Evolutionary conservation across 2,888 invertebrate genomes (phyloP), one percentile per base, ranked within the genome.

Genomic region (Cepaea hortensis): DNA sequence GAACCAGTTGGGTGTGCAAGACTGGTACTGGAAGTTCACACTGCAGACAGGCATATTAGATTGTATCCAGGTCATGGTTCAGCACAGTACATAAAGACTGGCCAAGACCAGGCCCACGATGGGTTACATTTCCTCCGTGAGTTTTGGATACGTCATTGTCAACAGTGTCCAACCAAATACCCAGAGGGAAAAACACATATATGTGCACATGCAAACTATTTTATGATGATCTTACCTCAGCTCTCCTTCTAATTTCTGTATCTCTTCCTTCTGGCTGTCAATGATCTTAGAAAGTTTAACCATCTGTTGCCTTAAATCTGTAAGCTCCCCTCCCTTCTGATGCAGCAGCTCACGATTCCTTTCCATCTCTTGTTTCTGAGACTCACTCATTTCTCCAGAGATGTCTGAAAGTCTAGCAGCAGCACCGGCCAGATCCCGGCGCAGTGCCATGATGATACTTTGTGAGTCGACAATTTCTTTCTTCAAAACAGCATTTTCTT

Each of bases 341-440:
- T 85, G 81, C 7, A 94, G 87, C 81, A 90, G 88, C 68, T 90
- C 91, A 35, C 91, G 90, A 89, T 92, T 92, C 82, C 92, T 90
- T 89, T 94, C 94, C 77, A 94, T 90, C 87, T 94, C 93, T 87
- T 93, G 91, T 88, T 94, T 94, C 91, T 94, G 94, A 6, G 91
- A 89, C 88, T 94, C 94, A 82, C 93, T 94, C 86, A 94, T 89
- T 89, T 94, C 94, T 61, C 94, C 94, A 86, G 93, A 92, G 77
- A 94, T 92, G 89, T 94, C 94, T 4, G 94, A 93, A 18, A 94
- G 90, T 48, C 94, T 90, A 79, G 94, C 94, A 61, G 93, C 91
- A 13, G 94, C 94, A 2, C 94, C 94, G 20, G 93, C 89, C 83
- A 94, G 88, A 88, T 94, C 94, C 72, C 93, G 88, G n/a, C 94